Conservation (phyloP, 2,888 invertebrate species). For the Plebejus argus region DNA sequence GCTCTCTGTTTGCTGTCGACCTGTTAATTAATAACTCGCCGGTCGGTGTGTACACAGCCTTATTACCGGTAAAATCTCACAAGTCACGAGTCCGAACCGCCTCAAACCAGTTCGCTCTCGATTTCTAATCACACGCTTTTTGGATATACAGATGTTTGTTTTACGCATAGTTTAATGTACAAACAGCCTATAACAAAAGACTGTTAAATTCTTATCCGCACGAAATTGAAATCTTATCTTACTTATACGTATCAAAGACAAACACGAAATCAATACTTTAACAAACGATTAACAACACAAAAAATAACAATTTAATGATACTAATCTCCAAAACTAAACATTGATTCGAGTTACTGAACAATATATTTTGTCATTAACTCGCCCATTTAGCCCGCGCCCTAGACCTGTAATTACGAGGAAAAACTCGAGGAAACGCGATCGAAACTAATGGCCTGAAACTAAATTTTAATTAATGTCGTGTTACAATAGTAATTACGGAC, state of each 20-base stretch:
- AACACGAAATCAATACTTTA: not conserved
- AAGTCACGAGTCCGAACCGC: conserved; percentile 71
- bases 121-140: conserved; percentile 70
- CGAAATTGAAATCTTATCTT: not conserved
- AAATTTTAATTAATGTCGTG: conserved; percentile 82
- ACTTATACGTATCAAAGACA: not conserved
- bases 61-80: conserved; percentile 80
- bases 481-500: conserved; percentile 79
- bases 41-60: conserved; percentile 77
- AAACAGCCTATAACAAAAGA: conserved; percentile 45
- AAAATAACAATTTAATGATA: conserved; percentile 16
- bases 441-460: conserved; percentile 79
- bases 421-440: conserved; percentile 79
- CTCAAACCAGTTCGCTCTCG: conserved; percentile 65
- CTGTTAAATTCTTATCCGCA: not conserved
- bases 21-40: conserved; percentile 80
- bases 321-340: conserved; percentile 42
- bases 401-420: conserved; percentile 73
- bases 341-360: conserved; percentile 79
- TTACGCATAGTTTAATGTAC: conserved; percentile 43
- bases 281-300: not conserved
- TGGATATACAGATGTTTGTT: conserved; percentile 47
- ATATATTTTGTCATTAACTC: conserved; percentile 78
- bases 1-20: conserved; percentile 78
- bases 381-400: conserved; percentile 76